Conservation (phyloP, 2,888 invertebrate species). For the Drosophila prostipennis region DNA sequence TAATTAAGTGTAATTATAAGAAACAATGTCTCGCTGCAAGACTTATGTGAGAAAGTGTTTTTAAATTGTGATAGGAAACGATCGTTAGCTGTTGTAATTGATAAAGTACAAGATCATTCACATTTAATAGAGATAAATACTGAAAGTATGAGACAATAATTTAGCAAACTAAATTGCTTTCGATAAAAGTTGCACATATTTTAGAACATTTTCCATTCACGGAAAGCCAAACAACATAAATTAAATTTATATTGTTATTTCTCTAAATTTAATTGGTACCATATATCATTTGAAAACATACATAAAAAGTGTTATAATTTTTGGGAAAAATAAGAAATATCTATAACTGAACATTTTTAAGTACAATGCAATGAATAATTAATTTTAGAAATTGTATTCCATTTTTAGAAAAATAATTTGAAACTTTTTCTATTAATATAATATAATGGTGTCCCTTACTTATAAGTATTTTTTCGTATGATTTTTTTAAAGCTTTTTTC, state of each 20-base stretch:
- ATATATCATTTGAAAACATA: too few species aligned
- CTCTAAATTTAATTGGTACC: too few species aligned
- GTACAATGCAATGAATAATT: too few species aligned
- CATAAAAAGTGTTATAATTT: not conserved
- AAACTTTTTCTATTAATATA: too few species aligned
- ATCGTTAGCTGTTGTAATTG: not conserved
- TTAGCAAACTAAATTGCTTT: not conserved
- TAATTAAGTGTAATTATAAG: constrained; percentile 59
- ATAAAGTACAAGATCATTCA: constrained; percentile 2
- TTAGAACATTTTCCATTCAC: not conserved
- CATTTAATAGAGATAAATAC: constrained; percentile 15
- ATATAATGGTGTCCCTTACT: too few species aligned
- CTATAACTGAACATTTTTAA: too few species aligned
- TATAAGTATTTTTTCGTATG: not conserved
- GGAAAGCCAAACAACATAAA: not conserved
- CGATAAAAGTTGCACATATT: not conserved
- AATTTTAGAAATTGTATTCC: too few species aligned
- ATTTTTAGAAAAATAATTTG: too few species aligned
- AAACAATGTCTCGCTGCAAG: constrained; percentile 29
- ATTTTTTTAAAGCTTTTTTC: not conserved
- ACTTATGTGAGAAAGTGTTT: constrained; percentile 24
- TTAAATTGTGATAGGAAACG: not conserved
- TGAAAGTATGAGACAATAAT: not conserved
- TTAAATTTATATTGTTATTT: not conserved
- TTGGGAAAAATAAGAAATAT: too few species aligned